Conservation (phyloP, 2,113 vertebrate species). For the Sinocyclocheilus grahami region DNA sequence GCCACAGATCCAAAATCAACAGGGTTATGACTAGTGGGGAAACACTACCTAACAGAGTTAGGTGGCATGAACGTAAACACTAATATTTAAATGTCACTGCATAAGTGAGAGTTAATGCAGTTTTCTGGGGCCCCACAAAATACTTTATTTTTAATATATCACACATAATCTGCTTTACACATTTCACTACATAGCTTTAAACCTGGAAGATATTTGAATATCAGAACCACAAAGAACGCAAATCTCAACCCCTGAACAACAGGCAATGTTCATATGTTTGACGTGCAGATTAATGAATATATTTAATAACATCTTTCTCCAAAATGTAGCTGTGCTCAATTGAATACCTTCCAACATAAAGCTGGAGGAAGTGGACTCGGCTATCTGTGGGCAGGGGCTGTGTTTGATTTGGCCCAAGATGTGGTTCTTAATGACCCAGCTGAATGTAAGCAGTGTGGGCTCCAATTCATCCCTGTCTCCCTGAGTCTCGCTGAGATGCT, state of each 20-base stretch:
- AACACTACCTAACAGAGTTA: not conserved
- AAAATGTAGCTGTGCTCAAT: not conserved
- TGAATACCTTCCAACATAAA: slow-evolving; percentile 1
- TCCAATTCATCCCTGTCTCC: slow-evolving; percentile 26
- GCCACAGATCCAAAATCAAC: slow-evolving; percentile 53
- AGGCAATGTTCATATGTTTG: slow-evolving; percentile 9
- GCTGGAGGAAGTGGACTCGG: slow-evolving; percentile 20
- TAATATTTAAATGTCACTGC: slow-evolving; percentile 29
- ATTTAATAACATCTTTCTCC: not conserved
- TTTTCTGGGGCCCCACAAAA: not conserved
- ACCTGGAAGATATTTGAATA: not conserved
- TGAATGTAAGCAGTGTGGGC: slow-evolving; percentile 30
- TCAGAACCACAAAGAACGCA: not conserved
- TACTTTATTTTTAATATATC: not conserved
- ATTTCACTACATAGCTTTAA: not conserved
- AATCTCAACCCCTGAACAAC: not conserved
- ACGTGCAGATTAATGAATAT: not conserved
- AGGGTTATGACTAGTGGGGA: slow-evolving; percentile 40
- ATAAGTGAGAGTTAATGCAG: not conserved
- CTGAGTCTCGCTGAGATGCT: slow-evolving; percentile 5
- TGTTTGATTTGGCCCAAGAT: slow-evolving; percentile 39
- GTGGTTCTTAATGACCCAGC: slow-evolving; percentile 37
- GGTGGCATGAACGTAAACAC: not conserved
- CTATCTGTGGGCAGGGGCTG: slow-evolving; percentile 35
- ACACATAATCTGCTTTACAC: slow-evolving; percentile 14